A percentile compares a stretch with the other conserved stretches of the same genome.
Evolutionary conservation across 1,140 invertebrate genomes (phyloP).

Genomic region (Drosophila cardini): DNA sequence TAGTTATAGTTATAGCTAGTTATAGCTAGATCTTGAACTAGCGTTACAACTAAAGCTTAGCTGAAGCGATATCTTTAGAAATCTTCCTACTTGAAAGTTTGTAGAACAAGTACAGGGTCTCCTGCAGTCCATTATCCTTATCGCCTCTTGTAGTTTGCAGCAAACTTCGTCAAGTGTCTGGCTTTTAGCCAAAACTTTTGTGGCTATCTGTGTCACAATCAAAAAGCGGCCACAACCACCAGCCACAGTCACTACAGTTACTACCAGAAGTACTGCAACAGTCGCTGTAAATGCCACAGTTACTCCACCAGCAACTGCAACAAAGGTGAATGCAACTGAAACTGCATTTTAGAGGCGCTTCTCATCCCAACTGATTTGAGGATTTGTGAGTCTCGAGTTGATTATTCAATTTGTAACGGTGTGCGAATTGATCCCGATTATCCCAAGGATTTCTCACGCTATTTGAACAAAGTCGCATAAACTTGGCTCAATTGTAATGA

Average conservation of each 20-base stretch:
- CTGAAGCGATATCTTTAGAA: too few relatives aligned
- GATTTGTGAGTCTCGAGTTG: not conserved
- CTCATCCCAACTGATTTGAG: conserved; percentile 14
- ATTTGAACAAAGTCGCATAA: conserved; percentile 39
- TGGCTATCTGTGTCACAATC: conserved; percentile 64
- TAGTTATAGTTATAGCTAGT: too few relatives aligned
- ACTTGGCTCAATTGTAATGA: conserved; percentile 64
- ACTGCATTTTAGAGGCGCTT: conserved; percentile 29
- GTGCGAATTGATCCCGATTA: conserved; percentile 46
- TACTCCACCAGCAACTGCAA: not conserved
- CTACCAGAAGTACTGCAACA: not conserved
- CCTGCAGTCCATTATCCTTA: too few relatives aligned
- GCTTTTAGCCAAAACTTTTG: conserved; percentile 69
- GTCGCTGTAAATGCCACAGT: not conserved
- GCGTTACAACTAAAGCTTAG: too few relatives aligned
- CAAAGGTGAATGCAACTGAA: not conserved
- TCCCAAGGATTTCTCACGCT: conserved; percentile 6
- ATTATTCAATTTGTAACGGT: conserved; percentile 61
- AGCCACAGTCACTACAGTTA: not conserved
- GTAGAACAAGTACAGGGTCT: too few relatives aligned
- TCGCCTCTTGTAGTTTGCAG: conserved; percentile 40
- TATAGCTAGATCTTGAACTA: too few relatives aligned
- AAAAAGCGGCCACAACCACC: conserved; percentile 32
- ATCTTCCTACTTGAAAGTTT: too few relatives aligned
- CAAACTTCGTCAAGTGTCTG: conserved; percentile 73